phyloP scores from a whole-genome alignment of 2,113 vertebrate genomes.

The Pheucticus melanocephalus region DNA sequence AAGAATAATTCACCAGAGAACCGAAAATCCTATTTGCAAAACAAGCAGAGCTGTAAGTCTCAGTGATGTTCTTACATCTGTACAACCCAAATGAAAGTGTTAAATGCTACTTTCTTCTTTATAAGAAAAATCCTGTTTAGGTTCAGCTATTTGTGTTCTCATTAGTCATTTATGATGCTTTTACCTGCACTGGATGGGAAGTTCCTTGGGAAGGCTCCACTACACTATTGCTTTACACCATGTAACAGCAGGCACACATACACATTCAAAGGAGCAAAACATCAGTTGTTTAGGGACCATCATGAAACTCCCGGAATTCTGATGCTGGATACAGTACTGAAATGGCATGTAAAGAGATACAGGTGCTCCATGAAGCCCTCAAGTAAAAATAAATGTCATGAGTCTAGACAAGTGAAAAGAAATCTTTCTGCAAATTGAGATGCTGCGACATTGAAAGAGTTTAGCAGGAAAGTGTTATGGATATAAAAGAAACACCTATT shows the following conservation, averaged over 20 bases:
- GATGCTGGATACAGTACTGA: not conserved
- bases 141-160: not conserved
- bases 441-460: not conserved
- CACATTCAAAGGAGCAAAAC: not conserved
- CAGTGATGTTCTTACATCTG: not conserved
- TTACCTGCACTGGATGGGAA: not conserved
- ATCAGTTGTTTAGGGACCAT: not conserved
- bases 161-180: not conserved
- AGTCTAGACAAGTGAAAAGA: not conserved
- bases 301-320: not conserved
- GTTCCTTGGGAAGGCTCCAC: not conserved
- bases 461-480: not conserved
- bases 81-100: not conserved
- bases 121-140: not conserved
- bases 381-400: not conserved
- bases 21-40: not conserved
- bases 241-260: fast-evolving
- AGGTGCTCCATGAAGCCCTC: not conserved
- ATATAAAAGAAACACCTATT: not conserved
- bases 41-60: not conserved
- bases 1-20: not conserved
- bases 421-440: not conserved
- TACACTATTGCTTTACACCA: not conserved
- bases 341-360: not conserved
- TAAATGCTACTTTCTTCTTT: not conserved